Evolutionary conservation across 2,888 invertebrate species (phyloP).

Genomic region (Cephus nigrinus): DNA sequence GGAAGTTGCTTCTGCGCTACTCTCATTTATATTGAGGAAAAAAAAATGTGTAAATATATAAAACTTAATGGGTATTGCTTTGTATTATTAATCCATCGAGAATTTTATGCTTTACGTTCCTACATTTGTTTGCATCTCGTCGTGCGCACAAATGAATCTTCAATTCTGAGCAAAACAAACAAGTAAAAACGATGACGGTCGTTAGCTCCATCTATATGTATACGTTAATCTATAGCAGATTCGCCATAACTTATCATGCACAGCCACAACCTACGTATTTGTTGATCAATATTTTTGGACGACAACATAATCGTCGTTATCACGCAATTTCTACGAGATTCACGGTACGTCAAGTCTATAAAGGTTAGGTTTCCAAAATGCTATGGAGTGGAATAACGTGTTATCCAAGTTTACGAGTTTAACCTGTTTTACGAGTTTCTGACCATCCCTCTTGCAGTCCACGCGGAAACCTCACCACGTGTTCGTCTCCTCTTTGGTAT

Average conservation of each 20-base stretch:
- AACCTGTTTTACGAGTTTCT: background rate
- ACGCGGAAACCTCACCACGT: background rate
- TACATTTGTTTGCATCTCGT: background rate
- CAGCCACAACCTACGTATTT: background rate
- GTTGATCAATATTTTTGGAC: background rate
- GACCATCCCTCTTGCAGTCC: background rate
- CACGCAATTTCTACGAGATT: background rate
- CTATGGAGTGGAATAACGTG: background rate
- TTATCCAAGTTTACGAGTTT: background rate
- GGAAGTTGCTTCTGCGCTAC: background rate
- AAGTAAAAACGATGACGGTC: background rate
- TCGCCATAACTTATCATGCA: no score
- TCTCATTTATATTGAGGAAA: background rate
- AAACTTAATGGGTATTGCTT: background rate
- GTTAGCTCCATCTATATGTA: background rate
- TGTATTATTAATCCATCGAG: no score
- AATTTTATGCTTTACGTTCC: background rate
- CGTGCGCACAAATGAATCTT: no score
- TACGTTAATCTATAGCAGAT: no score
- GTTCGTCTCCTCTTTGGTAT: background rate
- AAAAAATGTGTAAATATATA: background rate
- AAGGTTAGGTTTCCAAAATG: background rate
- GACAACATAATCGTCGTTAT: background rate
- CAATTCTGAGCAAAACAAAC: background rate
- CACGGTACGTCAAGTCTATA: background rate